Base-by-base conservation (phyloP, 1,140 invertebrate genomes). In the Drosophila rhopaloa region DNA sequence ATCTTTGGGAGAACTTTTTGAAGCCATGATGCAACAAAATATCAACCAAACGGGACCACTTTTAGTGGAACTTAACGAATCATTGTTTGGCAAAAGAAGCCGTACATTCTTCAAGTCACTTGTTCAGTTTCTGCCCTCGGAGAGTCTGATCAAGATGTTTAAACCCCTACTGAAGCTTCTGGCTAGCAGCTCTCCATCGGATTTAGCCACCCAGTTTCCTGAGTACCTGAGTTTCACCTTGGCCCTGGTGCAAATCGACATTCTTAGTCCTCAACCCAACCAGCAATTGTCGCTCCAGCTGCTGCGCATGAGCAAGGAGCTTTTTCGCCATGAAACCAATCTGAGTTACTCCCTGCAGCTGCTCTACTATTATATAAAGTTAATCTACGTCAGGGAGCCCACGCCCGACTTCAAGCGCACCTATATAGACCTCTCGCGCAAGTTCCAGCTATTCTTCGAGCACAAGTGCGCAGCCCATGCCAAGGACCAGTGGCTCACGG, bases 361-460 rank as follows among this genome's bases (percentile, higher is more conserved):
- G 38, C 53, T 89, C 1, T 88, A 88, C 51, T 84, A 81, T 27
- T 84, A 84, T 27, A 9, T 84, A 5, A 88, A 88, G 53, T n/a
- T 88, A 32, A 7, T 81, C 0, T 62, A 54, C 19, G 57, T 38
- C 1, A 50, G 74, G 4, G 59, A 75, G 8, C 27, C 62, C 5
- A 37, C 41, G 0, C 16, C 40, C 0, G 65, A 80, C 11, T 56
- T 89, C 0, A 57, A 71, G 16, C 54, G 29, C 0, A 16, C 41
- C 0, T 88, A 84, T 24, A 51, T 81, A 0, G 77, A 84, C 53
- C 46, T 88, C 4, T 43, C 51, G 0, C 19, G 66, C 9, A 88
- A 88, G 35, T 61, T 89, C 29, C 38, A 59, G 6, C 10, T 11
- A 0, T 88, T 75, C 44, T 72, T 89, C 1, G 73, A 84, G n/a